phyloP scores from a whole-genome alignment of 2,888 invertebrate species.

The Limenitis camilla region DNA sequence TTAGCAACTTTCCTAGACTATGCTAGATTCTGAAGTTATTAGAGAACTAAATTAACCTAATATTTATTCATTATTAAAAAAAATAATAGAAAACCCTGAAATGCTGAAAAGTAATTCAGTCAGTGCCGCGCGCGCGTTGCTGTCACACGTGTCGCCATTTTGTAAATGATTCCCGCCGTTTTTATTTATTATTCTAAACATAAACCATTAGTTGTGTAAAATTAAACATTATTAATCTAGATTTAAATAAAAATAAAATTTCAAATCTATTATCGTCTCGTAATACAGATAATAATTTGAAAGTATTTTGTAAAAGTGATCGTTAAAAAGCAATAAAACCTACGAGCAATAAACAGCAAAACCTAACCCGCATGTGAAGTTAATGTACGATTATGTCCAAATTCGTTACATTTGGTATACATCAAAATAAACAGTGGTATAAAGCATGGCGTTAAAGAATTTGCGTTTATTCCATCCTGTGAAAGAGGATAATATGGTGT shows the following conservation, averaged over 20 bases:
- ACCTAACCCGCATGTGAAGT: constrained; percentile 1
- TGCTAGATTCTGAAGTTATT: too few species aligned
- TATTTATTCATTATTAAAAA: too few species aligned
- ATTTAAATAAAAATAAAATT: not conserved
- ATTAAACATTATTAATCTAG: not conserved
- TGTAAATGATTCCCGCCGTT: constrained; percentile 45
- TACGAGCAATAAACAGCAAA: not conserved
- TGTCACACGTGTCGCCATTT: constrained; percentile 44
- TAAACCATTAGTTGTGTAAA: not conserved
- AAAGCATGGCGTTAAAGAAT: constrained; percentile 59
- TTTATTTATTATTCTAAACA: constrained; percentile 11
- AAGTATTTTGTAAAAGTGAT: not conserved
- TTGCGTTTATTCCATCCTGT: constrained; percentile 55
- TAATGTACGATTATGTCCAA: not conserved
- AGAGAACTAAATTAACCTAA: too few species aligned
- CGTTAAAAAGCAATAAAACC: not conserved
- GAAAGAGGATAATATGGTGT: constrained; percentile 49
- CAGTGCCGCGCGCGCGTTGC: constrained; percentile 41
- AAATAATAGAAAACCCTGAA: constrained; percentile 6
- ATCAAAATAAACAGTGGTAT: not conserved
- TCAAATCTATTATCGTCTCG: not conserved
- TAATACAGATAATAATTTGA: not conserved
- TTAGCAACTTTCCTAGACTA: too few species aligned
- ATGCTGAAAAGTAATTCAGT: constrained; percentile 44
- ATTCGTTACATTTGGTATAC: not conserved